Conservation (phyloP, 2,113 vertebrate genomes). For the Meriones unguiculatus region DNA sequence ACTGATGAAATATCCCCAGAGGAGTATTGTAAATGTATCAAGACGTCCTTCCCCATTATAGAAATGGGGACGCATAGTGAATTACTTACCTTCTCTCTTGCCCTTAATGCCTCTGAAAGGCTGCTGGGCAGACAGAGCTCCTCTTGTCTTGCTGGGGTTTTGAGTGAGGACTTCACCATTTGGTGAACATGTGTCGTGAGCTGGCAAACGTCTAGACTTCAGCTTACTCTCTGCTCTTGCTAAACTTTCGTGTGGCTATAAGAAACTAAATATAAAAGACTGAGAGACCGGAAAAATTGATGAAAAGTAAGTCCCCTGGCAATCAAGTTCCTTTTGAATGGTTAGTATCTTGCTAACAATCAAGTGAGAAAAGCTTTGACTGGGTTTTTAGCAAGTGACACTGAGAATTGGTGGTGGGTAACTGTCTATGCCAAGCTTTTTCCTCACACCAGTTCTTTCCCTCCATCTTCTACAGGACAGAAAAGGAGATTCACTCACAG, state of each 20-base stretch:
- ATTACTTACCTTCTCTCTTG: constrained; percentile 92
- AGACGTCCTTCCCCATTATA: constrained; percentile 90
- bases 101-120: constrained; percentile 89
- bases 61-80: constrained; percentile 88
- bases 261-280: constrained; percentile 45
- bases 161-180: constrained; percentile 79
- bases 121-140: constrained; percentile 87
- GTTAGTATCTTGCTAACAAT: constrained; percentile 77
- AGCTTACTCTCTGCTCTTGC: constrained; percentile 29
- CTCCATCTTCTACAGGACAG: not conserved
- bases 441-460: not conserved
- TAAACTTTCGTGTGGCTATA: constrained; percentile 59
- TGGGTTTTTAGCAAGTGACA: constrained; percentile 70
- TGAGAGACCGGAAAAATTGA: constrained; percentile 48
- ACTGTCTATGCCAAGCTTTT: constrained; percentile 9
- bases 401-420: constrained; percentile 7
- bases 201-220: constrained; percentile 63
- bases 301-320: constrained; percentile 75
- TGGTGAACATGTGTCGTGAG: constrained; percentile 73
- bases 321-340: constrained; percentile 74
- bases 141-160: constrained; percentile 85
- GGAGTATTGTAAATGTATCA: constrained; percentile 91
- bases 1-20: constrained; percentile 92
- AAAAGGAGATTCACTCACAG: not conserved
- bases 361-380: constrained; percentile 79